Evolutionary conservation across 1,140 invertebrate species (phyloP).

Genomic region (Leucophenga varia): DNA sequence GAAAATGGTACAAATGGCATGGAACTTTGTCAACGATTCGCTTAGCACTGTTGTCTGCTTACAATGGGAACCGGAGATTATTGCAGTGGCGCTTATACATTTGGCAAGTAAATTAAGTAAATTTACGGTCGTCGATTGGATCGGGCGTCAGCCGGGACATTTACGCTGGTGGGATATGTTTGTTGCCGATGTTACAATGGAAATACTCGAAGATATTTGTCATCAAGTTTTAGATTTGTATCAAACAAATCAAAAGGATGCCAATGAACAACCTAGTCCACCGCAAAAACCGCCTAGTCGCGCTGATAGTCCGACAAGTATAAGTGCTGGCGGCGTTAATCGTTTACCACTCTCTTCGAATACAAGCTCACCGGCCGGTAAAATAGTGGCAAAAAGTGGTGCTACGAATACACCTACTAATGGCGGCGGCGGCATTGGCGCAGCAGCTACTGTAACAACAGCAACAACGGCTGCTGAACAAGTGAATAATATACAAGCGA

Average conservation of each 20-base stretch:
- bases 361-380: constrained; percentile 9
- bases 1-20: constrained; percentile 99
- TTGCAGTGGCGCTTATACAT: constrained; percentile 96
- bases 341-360: constrained; percentile 6
- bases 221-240: constrained; percentile 89
- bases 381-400: constrained; percentile 11
- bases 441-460: not conserved
- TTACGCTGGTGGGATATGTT: constrained; percentile 98
- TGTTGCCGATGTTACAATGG: constrained; percentile 88
- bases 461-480: constrained; percentile 24
- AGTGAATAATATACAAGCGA: constrained; percentile 14
- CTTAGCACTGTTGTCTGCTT: constrained; percentile 94
- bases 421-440: constrained; percentile 4
- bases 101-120: constrained; percentile 94
- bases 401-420: constrained; percentile 4
- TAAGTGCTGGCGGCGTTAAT: constrained; percentile 3
- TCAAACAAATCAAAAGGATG: constrained; percentile 64
- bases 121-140: constrained; percentile 94
- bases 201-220: constrained; percentile 95
- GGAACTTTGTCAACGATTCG: constrained; percentile 99
- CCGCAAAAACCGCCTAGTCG: constrained; percentile 60
- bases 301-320: constrained; percentile 39
- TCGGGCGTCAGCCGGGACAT: constrained; percentile 77
- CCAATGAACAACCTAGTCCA: constrained; percentile 62
- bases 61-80: constrained; percentile 99